phyloP scores from a whole-genome alignment of 2,113 vertebrate species.

The Gobiocypris rarus region DNA sequence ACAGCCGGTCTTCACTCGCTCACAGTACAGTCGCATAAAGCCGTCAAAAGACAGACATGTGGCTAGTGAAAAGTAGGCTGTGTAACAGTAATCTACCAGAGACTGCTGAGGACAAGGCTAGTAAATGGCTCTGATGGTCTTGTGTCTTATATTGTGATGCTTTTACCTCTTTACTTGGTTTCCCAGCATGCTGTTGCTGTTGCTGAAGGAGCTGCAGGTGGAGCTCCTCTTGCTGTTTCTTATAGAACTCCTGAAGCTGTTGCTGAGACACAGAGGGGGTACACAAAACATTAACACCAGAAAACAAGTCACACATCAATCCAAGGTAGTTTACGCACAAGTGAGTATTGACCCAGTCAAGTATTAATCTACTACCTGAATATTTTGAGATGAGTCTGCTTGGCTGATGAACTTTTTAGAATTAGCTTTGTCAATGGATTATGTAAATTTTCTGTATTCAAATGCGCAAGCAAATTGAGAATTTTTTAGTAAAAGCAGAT shows the following conservation, averaged over 20 bases:
- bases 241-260: slow-evolving; percentile 80
- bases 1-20: background rate
- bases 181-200: slow-evolving; percentile 76
- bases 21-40: background rate
- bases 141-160: background rate
- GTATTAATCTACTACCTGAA: no score
- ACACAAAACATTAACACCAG: background rate
- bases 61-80: background rate
- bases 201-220: slow-evolving; percentile 77
- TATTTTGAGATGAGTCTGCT: no score
- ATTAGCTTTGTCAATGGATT: background rate
- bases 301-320: background rate
- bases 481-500: no score
- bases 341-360: no score
- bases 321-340: background rate
- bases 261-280: slow-evolving; percentile 62
- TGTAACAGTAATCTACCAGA: background rate
- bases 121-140: background rate
- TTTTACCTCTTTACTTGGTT: slow-evolving; percentile 75
- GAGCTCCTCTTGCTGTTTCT: slow-evolving; percentile 79
- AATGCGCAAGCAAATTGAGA: no score
- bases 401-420: no score
- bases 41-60: background rate
- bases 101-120: background rate
- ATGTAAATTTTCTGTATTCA: background rate